Base-by-base conservation (phyloP, 2,797 vertebrate genomes). In the Dendrocincla fuliginosa region DNA sequence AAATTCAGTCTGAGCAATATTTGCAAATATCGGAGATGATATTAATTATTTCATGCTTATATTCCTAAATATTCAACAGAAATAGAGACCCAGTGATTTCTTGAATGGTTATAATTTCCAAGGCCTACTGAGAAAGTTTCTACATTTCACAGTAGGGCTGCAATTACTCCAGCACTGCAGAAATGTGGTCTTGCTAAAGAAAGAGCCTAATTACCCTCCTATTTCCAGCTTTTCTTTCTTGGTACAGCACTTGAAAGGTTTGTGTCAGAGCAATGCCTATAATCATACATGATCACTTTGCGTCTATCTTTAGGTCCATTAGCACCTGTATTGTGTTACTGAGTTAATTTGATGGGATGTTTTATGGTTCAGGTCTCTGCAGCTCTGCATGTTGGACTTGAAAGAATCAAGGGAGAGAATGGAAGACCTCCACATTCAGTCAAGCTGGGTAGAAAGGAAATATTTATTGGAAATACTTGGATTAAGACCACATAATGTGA, bases 101-200 rank as follows among this genome's bases (percentile, higher is more conserved):
- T 60, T 67, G 56, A 79, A 73, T 27, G 30, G 4, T 4, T 69
- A 24, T 25, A 59, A 77, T 79, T 92, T 86, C n/a, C 42, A 87
- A 39, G n/a, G 41, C 10, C 9, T n/a, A 39, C 12, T 39, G 70
- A 64, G 67, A 77, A 90, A 74, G 52, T 80, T 93, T 73, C 52
- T 90, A 23, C 9, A 4, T 80, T 63, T 41, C 59, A 52, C 83
- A 95, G 55, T 49, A 90, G 56, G 63, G 52, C 55, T 90, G 80
- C 71, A 94, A 93, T 93, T 93, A 82, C 59, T 82, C 27, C 33
- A 59, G 70, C 53, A 27, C 52, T 82, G 56, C 63, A 93, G n/a
- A 93, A 90, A 94, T 87, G 35, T 87, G 44, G 67, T 84, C 56
- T 28, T 83, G 71, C 88, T 95, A 93, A 93, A 93, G 93, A 92